phyloP scores from a whole-genome alignment of 2,113 vertebrate genomes.

The Microcebus ravelobensis region DNA sequence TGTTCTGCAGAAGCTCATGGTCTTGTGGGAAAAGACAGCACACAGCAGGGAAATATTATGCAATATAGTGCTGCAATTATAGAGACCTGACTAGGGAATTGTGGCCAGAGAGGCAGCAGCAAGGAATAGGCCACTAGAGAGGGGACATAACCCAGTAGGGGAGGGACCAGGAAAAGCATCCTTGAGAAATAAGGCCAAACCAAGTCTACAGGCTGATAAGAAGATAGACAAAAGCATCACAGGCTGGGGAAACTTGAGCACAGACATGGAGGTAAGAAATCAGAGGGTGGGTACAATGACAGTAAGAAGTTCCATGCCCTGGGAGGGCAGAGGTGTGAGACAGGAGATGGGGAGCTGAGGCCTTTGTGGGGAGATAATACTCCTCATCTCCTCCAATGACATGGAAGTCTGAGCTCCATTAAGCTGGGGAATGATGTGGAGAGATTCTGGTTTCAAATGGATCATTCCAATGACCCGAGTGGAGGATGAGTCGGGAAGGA shows the following conservation, averaged over 20 bases:
- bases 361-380: too few relatives aligned
- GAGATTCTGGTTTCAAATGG: background rate
- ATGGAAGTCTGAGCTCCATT: background rate
- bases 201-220: background rate
- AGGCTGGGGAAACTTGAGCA: background rate
- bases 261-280: background rate
- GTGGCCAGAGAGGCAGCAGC: background rate
- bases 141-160: background rate
- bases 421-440: background rate
- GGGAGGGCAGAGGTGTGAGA: background rate
- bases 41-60: background rate
- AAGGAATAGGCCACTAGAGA: background rate
- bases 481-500: background rate
- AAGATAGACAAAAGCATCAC: background rate
- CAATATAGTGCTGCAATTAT: background rate
- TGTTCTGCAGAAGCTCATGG: background rate
- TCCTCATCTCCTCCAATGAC: background rate
- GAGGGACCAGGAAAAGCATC: background rate
- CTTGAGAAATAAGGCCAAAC: background rate
- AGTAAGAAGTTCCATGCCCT: background rate
- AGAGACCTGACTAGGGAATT: background rate
- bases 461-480: background rate
- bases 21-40: background rate
- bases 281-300: accelerated
- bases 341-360: accelerated